Evolutionary conservation across 2,888 invertebrate species (phyloP).

Genomic region (Andrena bucephala): DNA sequence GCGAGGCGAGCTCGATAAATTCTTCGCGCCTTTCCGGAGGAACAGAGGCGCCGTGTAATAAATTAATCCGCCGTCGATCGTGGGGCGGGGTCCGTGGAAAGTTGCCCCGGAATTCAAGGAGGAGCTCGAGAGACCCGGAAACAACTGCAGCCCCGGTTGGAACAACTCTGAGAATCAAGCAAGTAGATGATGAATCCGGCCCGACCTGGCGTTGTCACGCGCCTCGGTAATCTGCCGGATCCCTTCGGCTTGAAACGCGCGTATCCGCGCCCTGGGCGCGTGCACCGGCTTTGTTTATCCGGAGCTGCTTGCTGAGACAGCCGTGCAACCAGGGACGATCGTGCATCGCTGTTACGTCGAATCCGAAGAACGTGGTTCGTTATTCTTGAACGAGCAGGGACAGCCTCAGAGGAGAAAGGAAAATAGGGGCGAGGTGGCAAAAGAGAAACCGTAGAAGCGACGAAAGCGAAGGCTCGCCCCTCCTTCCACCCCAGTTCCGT

Average conservation of each 20-base stretch:
- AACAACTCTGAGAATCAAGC: neutral
- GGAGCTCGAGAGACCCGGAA: neutral
- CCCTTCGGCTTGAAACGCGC: constrained; percentile 12
- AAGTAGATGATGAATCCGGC: constrained; percentile 23
- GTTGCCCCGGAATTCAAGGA: neutral
- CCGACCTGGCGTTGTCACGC: constrained; percentile 42
- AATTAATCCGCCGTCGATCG: too few relatives aligned
- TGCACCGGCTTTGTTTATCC: constrained; percentile 35
- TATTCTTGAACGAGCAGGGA: constrained; percentile 19
- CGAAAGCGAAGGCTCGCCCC: constrained; percentile 16
- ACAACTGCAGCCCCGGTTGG: neutral
- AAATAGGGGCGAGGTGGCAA: constrained; percentile 14
- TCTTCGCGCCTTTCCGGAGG: too few relatives aligned
- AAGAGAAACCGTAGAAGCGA: constrained; percentile 12
- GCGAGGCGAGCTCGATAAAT: too few relatives aligned
- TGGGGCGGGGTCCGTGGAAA: too few relatives aligned
- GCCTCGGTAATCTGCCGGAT: constrained; percentile 45
- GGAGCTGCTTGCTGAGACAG: constrained; percentile 11
- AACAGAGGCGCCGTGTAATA: too few relatives aligned
- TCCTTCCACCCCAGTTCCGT: neutral
- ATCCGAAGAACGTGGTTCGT: constrained; percentile 27
- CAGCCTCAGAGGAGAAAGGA: constrained; percentile 18
- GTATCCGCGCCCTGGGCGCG: constrained; percentile 6
- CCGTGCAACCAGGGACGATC: constrained; percentile 3
- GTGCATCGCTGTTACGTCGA: neutral